Percentiles rank a stretch among this genome's conserved stretches.
Conservation (phyloP, 1,140 invertebrate species). For the Drosophila teissieri region DNA sequence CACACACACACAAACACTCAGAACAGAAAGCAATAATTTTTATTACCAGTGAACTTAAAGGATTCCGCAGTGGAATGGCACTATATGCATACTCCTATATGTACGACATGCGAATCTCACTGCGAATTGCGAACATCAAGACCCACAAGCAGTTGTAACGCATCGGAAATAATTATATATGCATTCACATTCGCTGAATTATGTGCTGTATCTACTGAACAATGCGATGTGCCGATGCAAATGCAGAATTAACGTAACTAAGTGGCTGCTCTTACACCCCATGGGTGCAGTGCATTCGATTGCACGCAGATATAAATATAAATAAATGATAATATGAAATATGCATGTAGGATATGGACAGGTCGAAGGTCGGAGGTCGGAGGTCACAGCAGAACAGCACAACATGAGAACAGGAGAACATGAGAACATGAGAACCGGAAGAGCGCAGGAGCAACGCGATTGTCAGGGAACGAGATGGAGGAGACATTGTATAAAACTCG, state of each 20-base stretch:
- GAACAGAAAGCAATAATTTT: constrained; percentile 81
- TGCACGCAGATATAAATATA: constrained; percentile 61
- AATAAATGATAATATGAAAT: constrained; percentile 37
- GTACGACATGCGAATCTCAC: constrained; percentile 42
- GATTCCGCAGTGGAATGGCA: constrained; percentile 65
- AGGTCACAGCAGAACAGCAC: constrained; percentile 3
- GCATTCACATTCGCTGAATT: constrained; percentile 23
- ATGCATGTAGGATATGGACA: constrained; percentile 37
- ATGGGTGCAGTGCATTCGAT: constrained; percentile 71
- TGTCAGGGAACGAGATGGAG: constrained; percentile 26
- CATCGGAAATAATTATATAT: constrained; percentile 60
- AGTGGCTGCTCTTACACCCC: constrained; percentile 76
- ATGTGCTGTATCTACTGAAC: constrained; percentile 38
- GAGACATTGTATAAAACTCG: constrained; percentile 50
- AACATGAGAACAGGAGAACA: constrained; percentile 10
- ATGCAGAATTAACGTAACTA: constrained; percentile 49
- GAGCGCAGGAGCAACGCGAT: constrained; percentile 1
- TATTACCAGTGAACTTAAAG: constrained; percentile 51
- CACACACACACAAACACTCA: constrained; percentile 26
- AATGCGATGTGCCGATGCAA: constrained; percentile 25
- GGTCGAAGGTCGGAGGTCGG: constrained; percentile 16
- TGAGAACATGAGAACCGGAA: constrained; percentile 5
- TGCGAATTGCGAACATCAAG: constrained; percentile 19
- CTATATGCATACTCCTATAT: constrained; percentile 52
- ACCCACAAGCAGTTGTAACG: constrained; percentile 31